Evolutionary conservation across 2,113 vertebrate species (phyloP).

Genomic region (Meleagris gallopavo): DNA sequence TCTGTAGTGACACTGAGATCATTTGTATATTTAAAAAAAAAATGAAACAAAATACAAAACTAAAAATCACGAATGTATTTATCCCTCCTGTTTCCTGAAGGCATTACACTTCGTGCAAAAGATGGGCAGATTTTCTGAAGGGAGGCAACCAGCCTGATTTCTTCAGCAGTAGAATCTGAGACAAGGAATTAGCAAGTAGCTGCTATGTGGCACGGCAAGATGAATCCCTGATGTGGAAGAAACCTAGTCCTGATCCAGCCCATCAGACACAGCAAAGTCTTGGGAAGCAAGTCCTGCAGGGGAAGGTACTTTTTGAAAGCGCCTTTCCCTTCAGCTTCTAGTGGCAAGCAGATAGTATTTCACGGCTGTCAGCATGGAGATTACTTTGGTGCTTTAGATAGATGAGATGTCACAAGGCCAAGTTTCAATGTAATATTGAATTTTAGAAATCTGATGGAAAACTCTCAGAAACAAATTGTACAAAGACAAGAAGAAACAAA

Average conservation of each 20-base stretch:
- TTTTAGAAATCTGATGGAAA: not conserved
- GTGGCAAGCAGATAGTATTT: not conserved
- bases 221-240: not conserved
- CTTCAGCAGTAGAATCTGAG: not conserved
- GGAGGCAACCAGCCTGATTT: not conserved
- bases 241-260: not conserved
- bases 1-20: not conserved
- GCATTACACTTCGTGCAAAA: not conserved
- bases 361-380: not conserved
- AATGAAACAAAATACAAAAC: not conserved
- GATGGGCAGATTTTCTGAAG: not conserved
- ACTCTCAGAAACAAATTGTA: not conserved
- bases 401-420: not conserved
- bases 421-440: not conserved
- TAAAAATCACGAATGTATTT: not conserved
- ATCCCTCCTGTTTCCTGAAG: not conserved
- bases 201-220: not conserved
- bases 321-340: not conserved
- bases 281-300: not conserved
- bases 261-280: not conserved
- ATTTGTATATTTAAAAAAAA: not conserved
- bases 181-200: not conserved
- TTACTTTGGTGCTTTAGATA: fast-evolving
- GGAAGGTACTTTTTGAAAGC: not conserved
- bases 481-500: not conserved